phyloP scores from a whole-genome alignment of 23 tunicate genomes.

The Diplosoma virens region DNA sequence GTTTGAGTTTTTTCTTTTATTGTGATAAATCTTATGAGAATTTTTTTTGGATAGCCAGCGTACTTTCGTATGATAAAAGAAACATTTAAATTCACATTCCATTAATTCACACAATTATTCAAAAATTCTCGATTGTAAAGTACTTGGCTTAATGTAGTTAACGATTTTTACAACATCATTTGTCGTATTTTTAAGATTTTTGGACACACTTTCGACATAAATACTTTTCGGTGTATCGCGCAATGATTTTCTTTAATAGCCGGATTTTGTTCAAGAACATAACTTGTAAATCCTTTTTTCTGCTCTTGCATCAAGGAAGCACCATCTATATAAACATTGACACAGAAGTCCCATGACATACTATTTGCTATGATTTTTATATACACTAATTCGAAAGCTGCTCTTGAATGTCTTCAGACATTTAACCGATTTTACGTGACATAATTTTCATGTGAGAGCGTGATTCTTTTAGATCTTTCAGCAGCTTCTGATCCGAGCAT shows the following conservation, averaged over 20 bases:
- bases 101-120: not conserved
- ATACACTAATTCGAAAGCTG: not conserved
- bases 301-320: not conserved
- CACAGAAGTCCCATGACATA: not conserved
- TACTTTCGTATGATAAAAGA: not conserved
- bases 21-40: not conserved
- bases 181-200: not conserved
- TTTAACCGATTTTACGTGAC: not conserved
- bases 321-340: not conserved
- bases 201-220: not conserved
- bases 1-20: not conserved
- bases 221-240: not conserved
- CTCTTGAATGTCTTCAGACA: not conserved
- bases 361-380: not conserved
- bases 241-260: not conserved
- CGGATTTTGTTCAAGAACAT: not conserved
- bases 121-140: not conserved
- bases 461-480: not conserved
- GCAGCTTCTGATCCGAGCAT: not conserved
- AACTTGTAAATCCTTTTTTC: not conserved
- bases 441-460: not conserved
- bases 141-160: not conserved
- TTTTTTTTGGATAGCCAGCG: no score
- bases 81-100: not conserved
- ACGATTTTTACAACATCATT: not conserved